Base-by-base conservation (phyloP, 2,888 invertebrate genomes). In the Ariolimax columbianus region DNA sequence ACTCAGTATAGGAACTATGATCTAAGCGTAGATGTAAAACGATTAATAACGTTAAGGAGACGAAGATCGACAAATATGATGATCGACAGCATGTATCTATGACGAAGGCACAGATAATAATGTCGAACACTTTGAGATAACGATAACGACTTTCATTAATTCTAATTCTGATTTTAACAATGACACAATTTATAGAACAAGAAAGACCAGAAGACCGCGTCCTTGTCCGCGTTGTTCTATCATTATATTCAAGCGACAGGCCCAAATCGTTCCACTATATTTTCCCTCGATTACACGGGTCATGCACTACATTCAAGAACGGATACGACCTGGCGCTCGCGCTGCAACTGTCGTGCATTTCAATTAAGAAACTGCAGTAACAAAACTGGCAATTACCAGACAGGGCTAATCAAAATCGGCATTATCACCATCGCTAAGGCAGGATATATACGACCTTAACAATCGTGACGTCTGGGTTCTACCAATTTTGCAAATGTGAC, bases 371-470 rank as follows among this genome's bases (percentile, higher is more conserved):
- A 43, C 40, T n/a, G 14, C 14, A 9, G 26, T 40, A 72, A 72
- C 40, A 43, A 72, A 72, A 72, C 17, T 6, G 38, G 43, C 43
- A 72, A 72, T 72, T 72, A 72, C 72, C 72, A n/a, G 23, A 4
- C n/a, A 26, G 23, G 26, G 26, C 38, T 40, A 72, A 72, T 72
- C 72, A 40, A 26, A 38, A 26, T 2, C 38, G n/a, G 11, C 38
- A 70, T 72, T 30, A 43, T 40, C 40, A 40, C 9, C 23, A 4
- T 30, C 23, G 6, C 40, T 43, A 23, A 6, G 40, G 40, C 14
- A n/a, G 1, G 26, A 11, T 23, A 70, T 66, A 66, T 19, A 40
- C 19, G 40, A 17, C 17, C 1, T 9, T 72, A 40, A 40, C n/a
- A 3, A 36, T 70, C 1, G 70, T 6, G 11, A 40, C 40, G 26